phyloP scores from a whole-genome alignment of 2,797 vertebrate genomes.

The Austrolebias charrua region DNA sequence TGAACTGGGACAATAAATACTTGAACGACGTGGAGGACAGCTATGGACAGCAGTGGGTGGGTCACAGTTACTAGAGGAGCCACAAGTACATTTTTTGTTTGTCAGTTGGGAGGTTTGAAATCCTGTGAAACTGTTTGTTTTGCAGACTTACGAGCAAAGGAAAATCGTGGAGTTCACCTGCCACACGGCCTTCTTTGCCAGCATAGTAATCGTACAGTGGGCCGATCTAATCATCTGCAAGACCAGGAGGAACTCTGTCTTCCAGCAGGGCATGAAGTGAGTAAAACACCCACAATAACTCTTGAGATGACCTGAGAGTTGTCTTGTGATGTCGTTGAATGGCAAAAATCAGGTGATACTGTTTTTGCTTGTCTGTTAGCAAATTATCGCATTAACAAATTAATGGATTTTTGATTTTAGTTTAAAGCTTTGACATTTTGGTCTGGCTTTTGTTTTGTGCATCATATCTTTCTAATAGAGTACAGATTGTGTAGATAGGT shows the following conservation, averaged over 20 bases:
- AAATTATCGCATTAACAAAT: too few species aligned
- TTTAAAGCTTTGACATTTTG: too few species aligned
- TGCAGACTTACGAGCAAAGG: constrained; percentile 90
- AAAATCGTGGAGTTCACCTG: constrained; percentile 97
- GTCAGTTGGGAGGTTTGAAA: not conserved
- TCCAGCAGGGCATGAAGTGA: constrained; percentile 98
- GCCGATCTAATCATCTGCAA: constrained; percentile 96
- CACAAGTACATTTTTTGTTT: not conserved
- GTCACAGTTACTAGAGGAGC: constrained; percentile 36
- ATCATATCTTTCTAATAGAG: too few species aligned
- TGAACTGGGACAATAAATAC: constrained; percentile 90
- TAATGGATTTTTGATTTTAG: too few species aligned
- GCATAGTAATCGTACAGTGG: constrained; percentile 97
- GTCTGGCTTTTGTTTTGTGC: too few species aligned
- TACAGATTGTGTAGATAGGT: too few species aligned
- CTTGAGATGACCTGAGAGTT: too few species aligned
- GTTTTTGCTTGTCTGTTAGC: too few species aligned
- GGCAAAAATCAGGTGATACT: too few species aligned
- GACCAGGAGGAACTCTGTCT: constrained; percentile 94
- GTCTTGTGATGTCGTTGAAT: too few species aligned
- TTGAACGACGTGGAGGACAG: constrained; percentile 92
- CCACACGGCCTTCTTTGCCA: constrained; percentile 94
- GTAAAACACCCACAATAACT: constrained; percentile 21
- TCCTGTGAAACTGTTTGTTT: not conserved
- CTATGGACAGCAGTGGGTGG: constrained; percentile 97